These are phyloP conservation scores for Neodon shergylaensis DNA, from an alignment of 2,113 vertebrate genomes.

Conservation along the genomic window DNA sequence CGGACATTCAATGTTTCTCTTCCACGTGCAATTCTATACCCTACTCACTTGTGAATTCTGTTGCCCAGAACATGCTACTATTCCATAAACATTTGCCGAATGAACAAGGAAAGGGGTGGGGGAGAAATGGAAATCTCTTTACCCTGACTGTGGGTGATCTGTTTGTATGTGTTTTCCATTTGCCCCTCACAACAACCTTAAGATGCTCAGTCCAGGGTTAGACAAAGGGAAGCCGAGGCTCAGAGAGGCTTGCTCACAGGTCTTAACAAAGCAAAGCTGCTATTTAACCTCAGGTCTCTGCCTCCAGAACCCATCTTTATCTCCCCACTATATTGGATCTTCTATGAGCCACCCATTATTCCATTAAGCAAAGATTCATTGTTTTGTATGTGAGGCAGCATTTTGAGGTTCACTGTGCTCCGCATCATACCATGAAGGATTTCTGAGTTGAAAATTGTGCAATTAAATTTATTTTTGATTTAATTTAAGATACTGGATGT, in stretches of 20 bases:
- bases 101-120: not conserved
- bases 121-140: not conserved
- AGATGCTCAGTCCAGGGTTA: not conserved
- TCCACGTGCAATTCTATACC: not conserved
- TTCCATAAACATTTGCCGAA: not conserved
- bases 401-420: not conserved
- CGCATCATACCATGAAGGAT: not conserved
- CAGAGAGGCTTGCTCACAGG: not conserved
- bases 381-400: not conserved
- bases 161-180: not conserved
- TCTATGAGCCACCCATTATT: not conserved
- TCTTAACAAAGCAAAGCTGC: not conserved
- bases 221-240: not conserved
- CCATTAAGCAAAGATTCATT: not conserved
- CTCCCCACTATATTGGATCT: not conserved
- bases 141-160: not conserved
- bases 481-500: not conserved
- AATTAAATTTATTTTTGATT: not conserved
- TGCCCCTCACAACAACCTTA: not conserved
- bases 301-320: not conserved
- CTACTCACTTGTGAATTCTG: not conserved
- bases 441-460: not conserved
- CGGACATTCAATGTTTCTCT: not conserved
- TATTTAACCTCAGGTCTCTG: not conserved
- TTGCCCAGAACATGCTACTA: not conserved